These are phyloP conservation scores for Gibbula magus DNA, from an alignment of 2,888 invertebrate species.

Conservation along the genomic window DNA sequence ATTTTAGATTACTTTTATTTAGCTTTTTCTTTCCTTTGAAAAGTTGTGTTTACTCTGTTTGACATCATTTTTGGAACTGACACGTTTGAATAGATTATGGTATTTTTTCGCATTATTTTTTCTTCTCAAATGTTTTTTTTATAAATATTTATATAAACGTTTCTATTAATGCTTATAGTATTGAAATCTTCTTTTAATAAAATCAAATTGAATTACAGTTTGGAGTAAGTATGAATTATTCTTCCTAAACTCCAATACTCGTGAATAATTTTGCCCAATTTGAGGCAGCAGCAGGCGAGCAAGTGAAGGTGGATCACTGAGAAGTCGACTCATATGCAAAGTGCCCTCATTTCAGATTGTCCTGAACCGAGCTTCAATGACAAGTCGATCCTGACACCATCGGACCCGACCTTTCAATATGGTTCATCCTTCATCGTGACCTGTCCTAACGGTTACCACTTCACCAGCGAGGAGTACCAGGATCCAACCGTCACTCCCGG, in stretches of 20 bases:
- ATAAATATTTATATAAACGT: background rate
- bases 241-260: no score
- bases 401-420: conserved; percentile 36
- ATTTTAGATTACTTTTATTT: no score
- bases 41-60: no score
- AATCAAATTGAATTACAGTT: no score
- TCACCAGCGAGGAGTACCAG: conserved; percentile 50
- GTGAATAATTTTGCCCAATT: no score
- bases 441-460: conserved; percentile 54
- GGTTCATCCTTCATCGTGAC: conserved; percentile 44
- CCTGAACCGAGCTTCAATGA: conserved; percentile 49
- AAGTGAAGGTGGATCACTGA: no score
- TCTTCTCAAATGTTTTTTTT: background rate
- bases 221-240: no score
- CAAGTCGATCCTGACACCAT: conserved; percentile 30
- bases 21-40: no score
- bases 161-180: background rate
- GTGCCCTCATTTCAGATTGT: conserved; percentile 48
- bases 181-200: background rate
- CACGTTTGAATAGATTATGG: background rate
- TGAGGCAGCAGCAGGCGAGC: no score
- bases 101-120: background rate
- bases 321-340: no score
- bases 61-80: no score
- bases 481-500: background rate